Evolutionary conservation across 2,888 invertebrate genomes (phyloP).

Genomic region (Eupithecia subumbrata): DNA sequence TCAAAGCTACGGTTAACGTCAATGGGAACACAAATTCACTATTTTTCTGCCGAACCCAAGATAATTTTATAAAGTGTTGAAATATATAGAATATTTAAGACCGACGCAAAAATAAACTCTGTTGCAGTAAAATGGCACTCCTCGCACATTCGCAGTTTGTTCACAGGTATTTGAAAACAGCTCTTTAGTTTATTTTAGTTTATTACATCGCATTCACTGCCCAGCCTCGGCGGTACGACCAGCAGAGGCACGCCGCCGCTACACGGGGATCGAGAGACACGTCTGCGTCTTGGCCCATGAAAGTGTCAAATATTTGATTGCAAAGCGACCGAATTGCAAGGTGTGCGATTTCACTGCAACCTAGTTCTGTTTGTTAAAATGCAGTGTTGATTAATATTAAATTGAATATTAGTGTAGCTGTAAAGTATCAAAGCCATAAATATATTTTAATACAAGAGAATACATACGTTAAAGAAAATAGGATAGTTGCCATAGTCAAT

Average conservation of each 20-base stretch:
- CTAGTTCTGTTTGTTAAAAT: neutral
- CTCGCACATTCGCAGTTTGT: neutral
- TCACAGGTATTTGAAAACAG: neutral
- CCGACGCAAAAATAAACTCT: neutral
- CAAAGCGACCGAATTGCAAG: neutral
- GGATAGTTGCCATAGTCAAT: neutral
- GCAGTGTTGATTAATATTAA: neutral
- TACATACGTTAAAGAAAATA: neutral
- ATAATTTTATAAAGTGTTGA: neutral
- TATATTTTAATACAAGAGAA: neutral
- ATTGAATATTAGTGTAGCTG: neutral
- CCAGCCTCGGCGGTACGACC: no score
- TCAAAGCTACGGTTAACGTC: neutral
- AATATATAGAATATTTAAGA: neutral
- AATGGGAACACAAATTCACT: neutral
- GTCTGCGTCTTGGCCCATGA: no score
- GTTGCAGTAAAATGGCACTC: neutral
- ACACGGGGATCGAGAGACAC: no score
- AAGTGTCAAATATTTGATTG: neutral
- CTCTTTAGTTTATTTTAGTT: no score
- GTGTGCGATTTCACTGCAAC: conserved; percentile 4
- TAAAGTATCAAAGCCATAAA: neutral
- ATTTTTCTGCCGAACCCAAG: neutral
- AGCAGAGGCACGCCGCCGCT: no score
- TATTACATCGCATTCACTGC: no score